Percentiles rank a stretch among this genome's conserved stretches.
Evolutionary conservation across 2,113 vertebrate species (phyloP).

Genomic region (Albula glossodonta): DNA sequence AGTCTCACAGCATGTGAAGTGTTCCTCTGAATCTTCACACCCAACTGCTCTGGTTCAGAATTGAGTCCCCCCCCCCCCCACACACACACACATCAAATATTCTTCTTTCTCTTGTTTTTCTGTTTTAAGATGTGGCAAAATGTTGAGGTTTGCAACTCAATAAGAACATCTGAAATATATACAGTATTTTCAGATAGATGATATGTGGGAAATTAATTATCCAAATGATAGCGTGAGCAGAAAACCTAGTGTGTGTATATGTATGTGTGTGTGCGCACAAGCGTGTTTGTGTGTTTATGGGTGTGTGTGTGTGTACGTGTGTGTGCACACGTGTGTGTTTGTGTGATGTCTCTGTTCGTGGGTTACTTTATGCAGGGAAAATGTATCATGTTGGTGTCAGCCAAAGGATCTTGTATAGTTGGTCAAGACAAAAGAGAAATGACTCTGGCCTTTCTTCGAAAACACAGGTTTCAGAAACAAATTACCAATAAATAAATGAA

Average conservation of each 20-base stretch:
- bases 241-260: too few species aligned
- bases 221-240: too few species aligned
- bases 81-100: constrained; percentile 35
- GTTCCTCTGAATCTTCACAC: constrained; percentile 46
- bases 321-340: too few species aligned
- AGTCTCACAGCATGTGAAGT: constrained; percentile 44
- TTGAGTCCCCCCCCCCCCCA: constrained; percentile 24
- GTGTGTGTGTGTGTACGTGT: too few species aligned
- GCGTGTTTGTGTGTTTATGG: too few species aligned
- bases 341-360: too few species aligned
- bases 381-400: background rate
- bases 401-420: background rate
- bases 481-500: background rate
- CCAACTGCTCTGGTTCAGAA: constrained; percentile 36
- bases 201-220: too few species aligned
- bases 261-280: too few species aligned
- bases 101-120: constrained; percentile 32
- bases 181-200: too few species aligned
- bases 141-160: constrained; percentile 18
- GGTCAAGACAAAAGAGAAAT: background rate
- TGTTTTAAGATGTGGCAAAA: constrained; percentile 14
- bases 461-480: background rate
- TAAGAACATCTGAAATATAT: too few species aligned
- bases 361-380: too few species aligned
- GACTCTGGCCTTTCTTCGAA: constrained; percentile 1